Base-by-base conservation (phyloP, 2,797 vertebrate genomes). In the Typhlichthys subterraneus region DNA sequence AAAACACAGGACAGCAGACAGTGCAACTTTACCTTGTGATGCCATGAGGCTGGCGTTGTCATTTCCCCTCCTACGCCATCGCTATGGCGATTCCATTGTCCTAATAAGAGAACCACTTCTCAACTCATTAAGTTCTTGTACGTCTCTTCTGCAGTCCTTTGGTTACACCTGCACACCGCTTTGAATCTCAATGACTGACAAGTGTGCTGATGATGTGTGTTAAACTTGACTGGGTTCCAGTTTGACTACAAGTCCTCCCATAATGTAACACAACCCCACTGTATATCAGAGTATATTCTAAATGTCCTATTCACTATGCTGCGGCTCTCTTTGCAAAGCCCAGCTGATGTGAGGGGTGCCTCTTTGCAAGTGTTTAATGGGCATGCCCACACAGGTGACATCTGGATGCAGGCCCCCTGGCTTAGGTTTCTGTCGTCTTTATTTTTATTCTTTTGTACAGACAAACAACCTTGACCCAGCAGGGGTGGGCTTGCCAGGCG, bases 401-500 rank as follows among this genome's bases (percentile, higher is more conserved):
- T 33, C 57, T 56, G 69, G 73, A 79, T 66, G 57, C 61, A 62
- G 46, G 45, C 15, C 57, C 2, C 0, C 1, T 1, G 15, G 56
- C 54, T 65, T 50, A 15, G 50, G 15, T 51, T 51, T 51, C 9
- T 51, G 8, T 12, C 15, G 15, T 15, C 7, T 42, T 42, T 7
- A 4, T 42, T 69, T 53, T 67, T 55, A 61, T 29, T 31, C 19
- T 23, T 70, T 70, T 86, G 80, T 77, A 70, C 73, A 72, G 77
- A 74, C 69, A 68, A 63, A 60, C 12, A 56, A 23, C 23, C 68
- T 75, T 8, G 23, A 45, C 52, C 57, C 62, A 60, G 66, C 62
- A 60, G 66, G 78, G 50, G 68, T 60, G 73, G 57, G 50, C 55
- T 63, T 63, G 50, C 63, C 62, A 69, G 64, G 49, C 59, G 70